Evolutionary conservation across 2,113 vertebrate genomes (phyloP).

Genomic region (Salvelinus fontinalis): DNA sequence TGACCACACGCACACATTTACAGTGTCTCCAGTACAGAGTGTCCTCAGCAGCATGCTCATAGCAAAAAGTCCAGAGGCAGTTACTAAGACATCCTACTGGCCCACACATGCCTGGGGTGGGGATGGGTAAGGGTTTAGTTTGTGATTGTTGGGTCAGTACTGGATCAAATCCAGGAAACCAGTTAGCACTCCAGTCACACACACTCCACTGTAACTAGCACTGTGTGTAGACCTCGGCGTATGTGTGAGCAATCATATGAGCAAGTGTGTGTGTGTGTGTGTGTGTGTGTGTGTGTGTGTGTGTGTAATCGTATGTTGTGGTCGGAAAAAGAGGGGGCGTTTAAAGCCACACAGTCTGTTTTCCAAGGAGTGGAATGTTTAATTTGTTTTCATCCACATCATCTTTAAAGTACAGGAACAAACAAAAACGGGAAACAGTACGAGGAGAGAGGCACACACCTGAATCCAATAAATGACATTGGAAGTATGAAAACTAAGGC

Average conservation of each 20-base stretch:
- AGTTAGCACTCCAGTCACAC: constrained; percentile 55
- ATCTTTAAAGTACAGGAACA: constrained; percentile 13
- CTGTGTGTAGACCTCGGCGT: constrained; percentile 27
- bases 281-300: constrained; percentile 1
- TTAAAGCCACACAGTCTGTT: constrained; percentile 44
- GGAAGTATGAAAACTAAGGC: too few species aligned
- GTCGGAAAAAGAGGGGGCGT: constrained; percentile 20
- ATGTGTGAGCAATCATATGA: background rate
- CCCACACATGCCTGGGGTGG: background rate
- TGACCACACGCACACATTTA: too few species aligned
- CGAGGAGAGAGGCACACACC: background rate
- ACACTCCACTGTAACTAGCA: constrained; percentile 20
- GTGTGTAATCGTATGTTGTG: constrained; percentile 30
- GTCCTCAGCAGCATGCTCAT: background rate
- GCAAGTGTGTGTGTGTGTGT: background rate
- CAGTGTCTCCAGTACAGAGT: background rate
- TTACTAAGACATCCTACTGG: background rate
- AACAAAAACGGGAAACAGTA: background rate
- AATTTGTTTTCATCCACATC: constrained; percentile 35
- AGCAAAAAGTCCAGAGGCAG: background rate
- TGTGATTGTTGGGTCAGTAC: constrained; percentile 21
- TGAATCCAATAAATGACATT: too few species aligned
- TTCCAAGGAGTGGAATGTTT: constrained; percentile 30
- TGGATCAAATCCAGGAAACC: constrained; percentile 37
- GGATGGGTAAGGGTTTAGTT: background rate